Evolutionary conservation across 2,113 vertebrate species (phyloP), one percentile per base, ranked within the genome.

Genomic region (Lophius piscatorius): DNA sequence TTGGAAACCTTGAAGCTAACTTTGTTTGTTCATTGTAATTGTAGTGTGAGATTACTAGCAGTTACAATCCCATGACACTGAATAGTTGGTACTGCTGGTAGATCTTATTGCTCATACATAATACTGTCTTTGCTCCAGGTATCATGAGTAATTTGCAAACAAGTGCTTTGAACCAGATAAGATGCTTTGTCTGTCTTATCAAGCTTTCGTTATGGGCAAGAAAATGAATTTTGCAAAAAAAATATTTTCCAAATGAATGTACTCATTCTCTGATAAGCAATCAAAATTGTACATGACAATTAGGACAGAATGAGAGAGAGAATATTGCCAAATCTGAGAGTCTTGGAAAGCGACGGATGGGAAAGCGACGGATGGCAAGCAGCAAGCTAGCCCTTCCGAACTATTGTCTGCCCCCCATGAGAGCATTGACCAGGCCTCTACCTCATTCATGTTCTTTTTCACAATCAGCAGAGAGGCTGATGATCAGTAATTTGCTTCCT

Each of bases 301-400:
- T 28, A 8, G 7, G 4, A 13, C n/a, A 44, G 26, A 14, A 35
- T 34, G 18, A 51, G 51, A 22, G 51, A 22, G 5, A 28, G 28
- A 46, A 29, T 10, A 28, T 21, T 21, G 12, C 11, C 26, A 35
- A 26, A 8, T 4, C 20, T 11, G 45, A 71, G 23, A 20, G 26
- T 57, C 34, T 38, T 14, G 28, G 21, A 45, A 17, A 44, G n/a
- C 34, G 16, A 47, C 22, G 59, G 68, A 22, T 48, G 55, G 58
- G 26, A 65, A 44, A 68, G 70, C 18, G 54, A 77, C 77, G 83
- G 78, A 83, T 82, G 80, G 81, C 51, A 59, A 63, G 51, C 74
- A 56, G 67, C 60, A 63, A 72, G 75, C 69, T 48, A 73, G 42
- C 48, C 29, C 45, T 70, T 49, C 41, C 64, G 66, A 45, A 17